Conservation (phyloP, 2,888 invertebrate genomes). For the Zelleria hepariella region DNA sequence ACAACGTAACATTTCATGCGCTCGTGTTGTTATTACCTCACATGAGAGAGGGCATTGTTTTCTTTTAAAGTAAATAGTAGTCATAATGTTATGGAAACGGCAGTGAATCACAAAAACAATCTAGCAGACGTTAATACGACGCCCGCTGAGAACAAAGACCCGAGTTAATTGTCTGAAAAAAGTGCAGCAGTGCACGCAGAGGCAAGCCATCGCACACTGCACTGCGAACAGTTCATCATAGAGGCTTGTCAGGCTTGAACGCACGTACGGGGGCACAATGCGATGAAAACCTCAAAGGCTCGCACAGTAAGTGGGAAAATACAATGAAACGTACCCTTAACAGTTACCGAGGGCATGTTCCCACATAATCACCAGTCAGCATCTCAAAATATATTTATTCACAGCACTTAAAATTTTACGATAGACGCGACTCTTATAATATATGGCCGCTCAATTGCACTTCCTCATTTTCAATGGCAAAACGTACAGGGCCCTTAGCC, state of each 20-base stretch:
- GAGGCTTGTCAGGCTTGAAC: no score
- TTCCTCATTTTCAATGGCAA: background rate
- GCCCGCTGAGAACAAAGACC: background rate
- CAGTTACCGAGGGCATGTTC: background rate
- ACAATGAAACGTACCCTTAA: background rate
- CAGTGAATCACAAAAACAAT: background rate
- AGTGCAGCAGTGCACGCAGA: background rate
- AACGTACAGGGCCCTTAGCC: no score
- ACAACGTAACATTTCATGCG: background rate
- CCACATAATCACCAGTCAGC: background rate
- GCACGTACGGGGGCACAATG: background rate
- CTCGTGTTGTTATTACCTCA: background rate
- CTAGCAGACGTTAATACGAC: background rate
- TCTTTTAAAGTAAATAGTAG: background rate
- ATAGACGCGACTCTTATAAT: background rate
- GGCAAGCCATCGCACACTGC: background rate
- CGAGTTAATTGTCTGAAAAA: slow-evolving; percentile 1
- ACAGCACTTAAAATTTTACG: slow-evolving; percentile 2
- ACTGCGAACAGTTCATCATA: background rate
- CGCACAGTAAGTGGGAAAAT: background rate
- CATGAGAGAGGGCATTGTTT: background rate
- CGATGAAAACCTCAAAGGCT: background rate
- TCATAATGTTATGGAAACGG: background rate
- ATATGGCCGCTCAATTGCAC: background rate
- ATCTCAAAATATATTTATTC: slow-evolving; percentile 2